phyloP scores from a whole-genome alignment of 2,797 vertebrate genomes.

The Buphagus erythrorhynchus region DNA sequence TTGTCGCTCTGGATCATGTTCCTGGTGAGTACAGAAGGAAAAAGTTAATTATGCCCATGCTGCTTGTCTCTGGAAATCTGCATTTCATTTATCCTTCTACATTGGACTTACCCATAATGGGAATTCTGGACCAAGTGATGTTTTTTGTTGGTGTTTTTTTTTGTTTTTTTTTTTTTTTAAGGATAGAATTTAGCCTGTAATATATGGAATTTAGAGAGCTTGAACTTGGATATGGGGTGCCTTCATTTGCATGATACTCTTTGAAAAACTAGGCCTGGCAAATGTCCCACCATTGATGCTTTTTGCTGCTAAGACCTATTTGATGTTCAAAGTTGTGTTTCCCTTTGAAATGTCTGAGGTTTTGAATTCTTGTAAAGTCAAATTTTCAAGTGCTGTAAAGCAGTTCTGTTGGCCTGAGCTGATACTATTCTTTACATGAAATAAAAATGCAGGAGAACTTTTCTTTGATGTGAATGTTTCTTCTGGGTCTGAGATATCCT shows the following conservation, averaged over 20 bases:
- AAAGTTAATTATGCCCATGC: background rate
- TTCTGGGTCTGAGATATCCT: background rate
- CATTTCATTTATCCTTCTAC: conserved; percentile 14
- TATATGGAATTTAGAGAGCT: background rate
- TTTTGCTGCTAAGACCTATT: conserved; percentile 19
- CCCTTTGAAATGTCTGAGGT: conserved; percentile 27
- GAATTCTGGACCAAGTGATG: background rate
- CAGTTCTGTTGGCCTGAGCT: background rate
- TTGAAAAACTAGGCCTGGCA: background rate
- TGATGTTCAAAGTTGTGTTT: conserved; percentile 16
- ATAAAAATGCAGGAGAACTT: conserved; percentile 23
- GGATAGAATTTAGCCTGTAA: background rate
- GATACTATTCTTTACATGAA: background rate
- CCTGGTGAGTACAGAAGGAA: conserved; percentile 66
- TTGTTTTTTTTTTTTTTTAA: fast-evolving
- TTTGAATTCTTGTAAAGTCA: conserved; percentile 10
- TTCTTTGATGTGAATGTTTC: background rate
- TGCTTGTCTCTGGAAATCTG: conserved; percentile 7
- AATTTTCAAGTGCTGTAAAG: background rate
- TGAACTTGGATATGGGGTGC: background rate
- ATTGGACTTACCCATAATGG: background rate
- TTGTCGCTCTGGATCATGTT: conserved; percentile 70
- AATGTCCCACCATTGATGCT: background rate
- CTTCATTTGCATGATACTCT: conserved; percentile 11
- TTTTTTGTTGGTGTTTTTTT: background rate